Evolutionary conservation across 2,113 vertebrate genomes (phyloP).

Genomic region (Melospiza georgiana): DNA sequence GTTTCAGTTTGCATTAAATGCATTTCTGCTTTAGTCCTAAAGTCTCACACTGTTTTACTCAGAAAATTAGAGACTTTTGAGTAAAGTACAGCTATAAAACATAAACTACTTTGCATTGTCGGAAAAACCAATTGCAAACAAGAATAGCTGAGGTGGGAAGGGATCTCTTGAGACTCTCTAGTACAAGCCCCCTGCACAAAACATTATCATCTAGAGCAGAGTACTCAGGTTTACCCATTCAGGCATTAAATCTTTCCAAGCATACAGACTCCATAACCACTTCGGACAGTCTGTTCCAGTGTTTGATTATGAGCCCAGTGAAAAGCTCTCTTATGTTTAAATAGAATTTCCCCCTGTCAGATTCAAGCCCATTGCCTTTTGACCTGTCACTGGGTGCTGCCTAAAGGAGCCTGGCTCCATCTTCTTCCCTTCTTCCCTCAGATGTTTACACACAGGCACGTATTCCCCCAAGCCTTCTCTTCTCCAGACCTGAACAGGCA

Average conservation of each 20-base stretch:
- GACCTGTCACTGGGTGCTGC: neutral
- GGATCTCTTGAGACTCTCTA: neutral
- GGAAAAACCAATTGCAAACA: neutral
- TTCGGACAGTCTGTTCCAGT: neutral
- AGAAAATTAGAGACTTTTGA: neutral
- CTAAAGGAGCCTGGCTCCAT: neutral
- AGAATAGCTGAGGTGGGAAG: neutral
- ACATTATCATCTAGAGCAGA: neutral
- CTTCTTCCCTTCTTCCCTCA: neutral
- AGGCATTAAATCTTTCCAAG: neutral
- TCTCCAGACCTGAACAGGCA: neutral
- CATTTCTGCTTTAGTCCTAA: conserved; percentile 3
- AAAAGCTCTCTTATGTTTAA: neutral
- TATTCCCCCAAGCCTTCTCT: neutral
- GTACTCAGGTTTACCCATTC: neutral
- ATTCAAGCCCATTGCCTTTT: neutral
- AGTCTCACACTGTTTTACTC: neutral
- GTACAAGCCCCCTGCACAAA: neutral
- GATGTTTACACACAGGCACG: neutral
- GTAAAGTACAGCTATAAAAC: neutral
- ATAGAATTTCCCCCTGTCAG: neutral
- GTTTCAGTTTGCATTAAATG: neutral
- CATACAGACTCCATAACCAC: neutral
- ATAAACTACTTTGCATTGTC: neutral
- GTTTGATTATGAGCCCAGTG: neutral